A percentile compares a stretch with the other conserved stretches of the same genome.
These are phyloP conservation scores for Chlorocebus sabaeus DNA, from an alignment of 2,113 vertebrate species.

Conservation along the genomic window DNA sequence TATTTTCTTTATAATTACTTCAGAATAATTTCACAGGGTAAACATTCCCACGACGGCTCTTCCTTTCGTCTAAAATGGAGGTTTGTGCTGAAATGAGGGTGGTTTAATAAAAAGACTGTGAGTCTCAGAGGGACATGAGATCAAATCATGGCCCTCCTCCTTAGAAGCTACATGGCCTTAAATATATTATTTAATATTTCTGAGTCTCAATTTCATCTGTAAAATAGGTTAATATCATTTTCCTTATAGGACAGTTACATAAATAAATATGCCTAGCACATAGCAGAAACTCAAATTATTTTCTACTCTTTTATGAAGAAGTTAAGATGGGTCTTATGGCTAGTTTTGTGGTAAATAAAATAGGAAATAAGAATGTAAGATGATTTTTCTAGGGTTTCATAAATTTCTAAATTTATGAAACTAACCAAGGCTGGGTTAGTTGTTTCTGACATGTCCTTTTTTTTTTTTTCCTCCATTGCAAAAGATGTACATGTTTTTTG, in stretches of 20 bases:
- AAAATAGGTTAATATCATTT: constrained; percentile 27
- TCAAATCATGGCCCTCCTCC: not conserved
- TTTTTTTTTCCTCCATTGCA: not conserved
- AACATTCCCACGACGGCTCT: not conserved
- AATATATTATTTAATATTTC: not conserved
- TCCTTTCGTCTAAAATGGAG: not conserved
- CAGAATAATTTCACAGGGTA: not conserved
- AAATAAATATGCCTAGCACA: not conserved
- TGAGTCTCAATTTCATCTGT: not conserved
- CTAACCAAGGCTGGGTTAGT: not conserved
- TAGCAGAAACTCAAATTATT: not conserved
- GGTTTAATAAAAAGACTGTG: not conserved
- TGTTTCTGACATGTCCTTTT: not conserved
- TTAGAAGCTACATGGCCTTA: not conserved
- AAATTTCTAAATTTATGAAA: not conserved
- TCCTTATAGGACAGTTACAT: not conserved
- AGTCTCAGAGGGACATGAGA: not conserved
- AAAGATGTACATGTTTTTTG: not conserved
- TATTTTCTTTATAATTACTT: not conserved
- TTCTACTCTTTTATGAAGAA: not conserved
- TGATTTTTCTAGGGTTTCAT: not conserved
- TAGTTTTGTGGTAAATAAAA: not conserved
- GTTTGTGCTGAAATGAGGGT: not conserved
- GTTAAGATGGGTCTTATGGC: not conserved
- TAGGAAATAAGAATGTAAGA: not conserved